Percentiles rank a stretch among this genome's conserved stretches.
phyloP scores from a whole-genome alignment of 2,113 vertebrate species.

The Origma solitaria region DNA sequence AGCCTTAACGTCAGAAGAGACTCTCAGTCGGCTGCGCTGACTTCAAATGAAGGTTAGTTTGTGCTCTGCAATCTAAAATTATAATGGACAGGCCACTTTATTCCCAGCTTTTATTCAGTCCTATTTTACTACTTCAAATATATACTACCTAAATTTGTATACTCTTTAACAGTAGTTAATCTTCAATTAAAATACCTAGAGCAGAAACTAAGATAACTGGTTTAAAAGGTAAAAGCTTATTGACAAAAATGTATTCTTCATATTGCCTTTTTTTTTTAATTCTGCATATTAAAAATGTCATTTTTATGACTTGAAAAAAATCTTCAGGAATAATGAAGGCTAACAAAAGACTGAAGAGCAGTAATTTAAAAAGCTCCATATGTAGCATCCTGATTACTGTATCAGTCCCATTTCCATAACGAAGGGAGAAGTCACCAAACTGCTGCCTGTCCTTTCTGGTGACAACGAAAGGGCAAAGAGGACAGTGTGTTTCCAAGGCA shows the following conservation, averaged over 20 bases:
- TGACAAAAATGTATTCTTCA: constrained; percentile 72
- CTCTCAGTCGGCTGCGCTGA: neutral
- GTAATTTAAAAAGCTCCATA: constrained; percentile 71
- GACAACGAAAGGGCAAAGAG: constrained; percentile 38
- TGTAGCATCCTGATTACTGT: constrained; percentile 73
- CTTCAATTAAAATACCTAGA: constrained; percentile 82
- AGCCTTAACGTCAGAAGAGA: neutral
- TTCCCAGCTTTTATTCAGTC: constrained; percentile 41
- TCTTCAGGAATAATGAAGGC: constrained; percentile 71
- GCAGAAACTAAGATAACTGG: constrained; percentile 79
- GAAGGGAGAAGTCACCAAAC: constrained; percentile 38
- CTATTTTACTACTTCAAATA: constrained; percentile 60
- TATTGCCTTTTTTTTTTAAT: constrained; percentile 70
- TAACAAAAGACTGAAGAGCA: constrained; percentile 72
- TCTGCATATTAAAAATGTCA: constrained; percentile 79
- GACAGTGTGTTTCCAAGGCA: neutral
- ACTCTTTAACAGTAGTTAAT: constrained; percentile 77
- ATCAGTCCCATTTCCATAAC: constrained; percentile 62
- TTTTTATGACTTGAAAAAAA: constrained; percentile 73
- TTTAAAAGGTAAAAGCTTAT: constrained; percentile 77
- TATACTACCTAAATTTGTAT: constrained; percentile 66
- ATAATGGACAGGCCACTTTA: constrained; percentile 40
- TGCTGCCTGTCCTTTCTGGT: constrained; percentile 38
- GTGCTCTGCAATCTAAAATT: constrained; percentile 56
- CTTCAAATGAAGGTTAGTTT: constrained; percentile 47